Percentiles rank a stretch among this genome's conserved stretches.
phyloP scores from a whole-genome alignment of 2,113 vertebrate species.

The Anthoscopus minutus region DNA sequence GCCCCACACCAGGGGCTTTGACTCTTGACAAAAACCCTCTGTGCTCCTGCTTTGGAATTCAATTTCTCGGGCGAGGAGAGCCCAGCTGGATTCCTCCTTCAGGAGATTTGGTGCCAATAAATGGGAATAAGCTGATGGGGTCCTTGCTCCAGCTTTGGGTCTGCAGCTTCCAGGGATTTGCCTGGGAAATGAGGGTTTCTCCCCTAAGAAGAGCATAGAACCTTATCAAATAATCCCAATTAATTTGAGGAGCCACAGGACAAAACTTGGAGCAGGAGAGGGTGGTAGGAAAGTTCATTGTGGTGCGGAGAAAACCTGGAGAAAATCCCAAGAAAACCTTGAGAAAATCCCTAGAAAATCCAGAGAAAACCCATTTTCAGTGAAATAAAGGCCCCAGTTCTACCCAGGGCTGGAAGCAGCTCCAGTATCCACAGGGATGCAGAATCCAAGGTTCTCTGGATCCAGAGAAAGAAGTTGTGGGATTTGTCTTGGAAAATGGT shows the following conservation, averaged over 20 bases:
- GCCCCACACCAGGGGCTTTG: neutral
- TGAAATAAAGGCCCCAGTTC: neutral
- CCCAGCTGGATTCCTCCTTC: neutral
- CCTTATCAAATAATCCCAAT: neutral
- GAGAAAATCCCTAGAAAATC: neutral
- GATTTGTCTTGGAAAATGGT: neutral
- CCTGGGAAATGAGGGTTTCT: neutral
- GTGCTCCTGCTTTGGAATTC: neutral
- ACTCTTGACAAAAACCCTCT: neutral
- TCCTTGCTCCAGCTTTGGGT: neutral
- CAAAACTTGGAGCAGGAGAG: neutral
- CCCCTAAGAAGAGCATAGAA: neutral
- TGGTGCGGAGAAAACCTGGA: neutral
- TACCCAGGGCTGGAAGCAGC: neutral
- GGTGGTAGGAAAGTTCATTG: fast-evolving
- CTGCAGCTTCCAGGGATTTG: fast-evolving
- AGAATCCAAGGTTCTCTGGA: neutral
- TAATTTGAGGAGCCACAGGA: neutral
- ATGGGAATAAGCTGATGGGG: neutral
- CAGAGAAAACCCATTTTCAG: neutral
- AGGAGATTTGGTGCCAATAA: neutral
- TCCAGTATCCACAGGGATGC: fast-evolving
- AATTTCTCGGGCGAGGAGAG: neutral
- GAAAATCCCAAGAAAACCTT: neutral
- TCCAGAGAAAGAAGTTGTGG: neutral